These are phyloP conservation scores for Theonella swinhoei DNA, from an alignment of 37 sponge, comb jelly and placozoan species.

Conservation along the genomic window DNA sequence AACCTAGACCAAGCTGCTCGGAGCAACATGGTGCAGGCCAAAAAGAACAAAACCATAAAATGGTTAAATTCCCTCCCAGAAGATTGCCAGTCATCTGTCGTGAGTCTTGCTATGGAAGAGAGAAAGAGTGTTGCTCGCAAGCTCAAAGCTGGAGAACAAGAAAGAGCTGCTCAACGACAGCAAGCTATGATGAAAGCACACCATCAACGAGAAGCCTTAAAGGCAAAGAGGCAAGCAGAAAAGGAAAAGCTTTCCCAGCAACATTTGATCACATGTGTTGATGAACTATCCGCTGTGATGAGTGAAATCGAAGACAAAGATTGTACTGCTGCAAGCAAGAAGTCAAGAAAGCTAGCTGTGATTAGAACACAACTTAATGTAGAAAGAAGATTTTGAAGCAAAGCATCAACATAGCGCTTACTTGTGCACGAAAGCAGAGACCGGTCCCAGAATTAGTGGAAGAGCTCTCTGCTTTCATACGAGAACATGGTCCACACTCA, in stretches of 20 bases:
- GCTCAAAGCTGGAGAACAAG: neutral
- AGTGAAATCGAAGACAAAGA: neutral
- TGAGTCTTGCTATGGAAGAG: constrained; percentile 1
- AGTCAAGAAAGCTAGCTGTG: neutral
- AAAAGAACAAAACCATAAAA: constrained; percentile 7
- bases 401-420: constrained; percentile 15
- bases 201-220: constrained; percentile 1
- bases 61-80: constrained; percentile 3
- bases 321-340: neutral
- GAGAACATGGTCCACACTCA: neutral
- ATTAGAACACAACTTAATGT: constrained; percentile 24
- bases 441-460: neutral
- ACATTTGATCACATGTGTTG: constrained; percentile 22
- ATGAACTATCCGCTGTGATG: constrained; percentile 10
- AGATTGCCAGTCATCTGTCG: neutral
- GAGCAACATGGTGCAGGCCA: constrained; percentile 12
- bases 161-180: constrained; percentile 1
- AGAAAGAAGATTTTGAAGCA: constrained; percentile 28
- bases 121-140: neutral
- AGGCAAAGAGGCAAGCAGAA: constrained; percentile 10
- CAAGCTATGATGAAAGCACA: constrained; percentile 7
- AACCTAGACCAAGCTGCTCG: constrained; percentile 13
- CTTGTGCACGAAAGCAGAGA: constrained; percentile 15
- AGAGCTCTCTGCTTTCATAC: constrained; percentile 16
- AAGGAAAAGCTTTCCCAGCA: constrained; percentile 23